Evolutionary conservation across 2,888 invertebrate genomes (phyloP), one percentile per base, ranked within the genome.

Genomic region (Protonemura montana): DNA sequence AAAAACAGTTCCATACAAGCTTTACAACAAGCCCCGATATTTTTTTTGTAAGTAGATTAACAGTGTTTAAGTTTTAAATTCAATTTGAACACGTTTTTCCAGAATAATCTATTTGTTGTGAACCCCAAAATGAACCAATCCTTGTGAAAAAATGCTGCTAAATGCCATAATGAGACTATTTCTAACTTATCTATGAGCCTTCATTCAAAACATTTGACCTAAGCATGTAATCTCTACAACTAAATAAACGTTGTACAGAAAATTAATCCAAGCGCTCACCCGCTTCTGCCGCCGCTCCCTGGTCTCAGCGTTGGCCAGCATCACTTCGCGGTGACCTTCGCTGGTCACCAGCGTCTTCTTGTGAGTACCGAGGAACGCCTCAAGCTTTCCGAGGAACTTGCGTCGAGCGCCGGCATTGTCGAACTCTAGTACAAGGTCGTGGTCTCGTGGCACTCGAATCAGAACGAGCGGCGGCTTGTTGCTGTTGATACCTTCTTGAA

Each of bases 341-440:
- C 94, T 93, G 25, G 94, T 93, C 88, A 95, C 95, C 88, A 98
- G 92, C 88, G 94, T 95, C 90, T 97, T 98, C 90, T 97, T 97
- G 90, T 97, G 95, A 78, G 96, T 94, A 80, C 94, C 93, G 76
- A 98, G 92, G 91, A 98, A 98, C 42, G 96, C 94, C 90, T 98
- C 98, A 80, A 98, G 91, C 91, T 98, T 98, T 88, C 95, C 94
- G 41, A 98, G 93, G 90, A 98, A 98, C 91, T 98, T 98, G 88
- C 97, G 94, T 76, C 97, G 93, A 1, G 59, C 59, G 59, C 35
- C 35, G 10, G 35, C 35, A 0, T 95, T 94, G 90, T 98, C 98
- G 90, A 98, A 95, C 91, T 98, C 98, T 85, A 98, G 92, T 21
- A 98, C 98, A 88, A 98, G 92, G 92, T 98, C 98, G 90, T 98